Evolutionary conservation across 2,888 invertebrate species (phyloP).

Genomic region (Hypercompe scribonia): DNA sequence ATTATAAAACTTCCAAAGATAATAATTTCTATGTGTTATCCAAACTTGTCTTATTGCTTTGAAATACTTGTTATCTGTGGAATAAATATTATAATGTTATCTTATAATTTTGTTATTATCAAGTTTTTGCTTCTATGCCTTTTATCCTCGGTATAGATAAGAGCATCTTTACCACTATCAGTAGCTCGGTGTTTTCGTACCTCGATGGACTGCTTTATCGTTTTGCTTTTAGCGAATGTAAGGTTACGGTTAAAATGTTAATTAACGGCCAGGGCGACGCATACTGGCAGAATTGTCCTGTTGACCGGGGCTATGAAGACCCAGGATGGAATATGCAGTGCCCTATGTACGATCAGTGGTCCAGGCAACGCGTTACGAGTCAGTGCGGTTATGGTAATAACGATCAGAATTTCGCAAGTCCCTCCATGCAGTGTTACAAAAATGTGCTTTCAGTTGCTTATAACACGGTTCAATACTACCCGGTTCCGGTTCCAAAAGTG

Average conservation of each 20-base stretch:
- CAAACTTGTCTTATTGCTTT: slow-evolving; percentile 52
- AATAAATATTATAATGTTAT: slow-evolving; percentile 59
- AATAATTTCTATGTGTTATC: slow-evolving; percentile 37
- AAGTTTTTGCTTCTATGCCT: slow-evolving; percentile 79
- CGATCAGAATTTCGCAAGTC: slow-evolving; percentile 57
- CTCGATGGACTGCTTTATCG: slow-evolving; percentile 77
- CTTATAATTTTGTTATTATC: slow-evolving; percentile 73
- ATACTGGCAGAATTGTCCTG: slow-evolving; percentile 65
- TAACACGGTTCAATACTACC: slow-evolving; percentile 59
- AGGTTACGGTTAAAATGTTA: slow-evolving; percentile 68
- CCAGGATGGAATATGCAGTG: slow-evolving; percentile 73
- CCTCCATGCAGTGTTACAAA: slow-evolving; percentile 68
- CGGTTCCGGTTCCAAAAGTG: slow-evolving; percentile 53
- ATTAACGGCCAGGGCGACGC: slow-evolving; percentile 64
- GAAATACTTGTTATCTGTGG: slow-evolving; percentile 47
- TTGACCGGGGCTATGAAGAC: slow-evolving; percentile 63
- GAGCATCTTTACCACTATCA: slow-evolving; percentile 80
- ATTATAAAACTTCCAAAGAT: slow-evolving; percentile 26
- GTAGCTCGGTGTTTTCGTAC: slow-evolving; percentile 78
- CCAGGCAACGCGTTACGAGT: slow-evolving; percentile 56
- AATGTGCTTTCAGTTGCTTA: slow-evolving; percentile 58
- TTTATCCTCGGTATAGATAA: slow-evolving; percentile 75
- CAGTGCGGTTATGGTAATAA: slow-evolving; percentile 63
- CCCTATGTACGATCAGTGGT: slow-evolving; percentile 70
- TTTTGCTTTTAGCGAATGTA: slow-evolving; percentile 48